Evolutionary conservation across 2,797 vertebrate genomes (phyloP), one percentile per base, ranked within the genome.

Genomic region (Sebastes cheni): DNA sequence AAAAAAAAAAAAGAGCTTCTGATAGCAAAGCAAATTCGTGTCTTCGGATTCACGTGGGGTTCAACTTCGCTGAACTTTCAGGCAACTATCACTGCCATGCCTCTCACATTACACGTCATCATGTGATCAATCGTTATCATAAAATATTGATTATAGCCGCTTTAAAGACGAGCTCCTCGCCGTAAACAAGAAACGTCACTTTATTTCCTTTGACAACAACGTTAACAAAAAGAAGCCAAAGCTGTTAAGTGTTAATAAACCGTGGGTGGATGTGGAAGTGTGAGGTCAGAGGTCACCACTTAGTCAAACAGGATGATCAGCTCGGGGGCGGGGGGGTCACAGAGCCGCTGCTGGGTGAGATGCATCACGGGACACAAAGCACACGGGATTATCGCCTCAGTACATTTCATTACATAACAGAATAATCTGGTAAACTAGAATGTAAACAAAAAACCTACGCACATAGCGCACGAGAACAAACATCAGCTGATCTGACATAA

Each of bases 371-470:
- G 80, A 87, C 75, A 91, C 70, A 79, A 81, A 89, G 80, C 54
- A 34, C 80, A 67, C 66, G 2, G 75, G 77, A 79, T 93, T 91
- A 93, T 90, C 81, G 14, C 76, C 79, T 83, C 81, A 73, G 85
- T 77, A 70, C 88, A 83, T 84, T 84, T 83, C 54, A 80, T 94
- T 94, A 88, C 86, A 88, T 93, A 93, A 94, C 14, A 86, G 56
- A 84, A 84, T 77, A 88, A 86, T 71, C 88, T 66, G 83, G 72
- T 75, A 64, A 88, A 88, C 72, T 52, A 83, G 54, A 88, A 87
- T 72, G 75, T 85, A 88, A 92, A 89, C 84, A 85, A 56, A 67
- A 79, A 87, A 75, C 76, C 11, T 69, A 60, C 72, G 79, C 59
- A 54, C 30, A 30, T 13, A 36, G 42, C 69, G 66, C 73, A 76